Evolutionary conservation across 1,140 invertebrate genomes (phyloP), one percentile per base, ranked within the genome.

Genomic region (Mercenaria mercenaria): DNA sequence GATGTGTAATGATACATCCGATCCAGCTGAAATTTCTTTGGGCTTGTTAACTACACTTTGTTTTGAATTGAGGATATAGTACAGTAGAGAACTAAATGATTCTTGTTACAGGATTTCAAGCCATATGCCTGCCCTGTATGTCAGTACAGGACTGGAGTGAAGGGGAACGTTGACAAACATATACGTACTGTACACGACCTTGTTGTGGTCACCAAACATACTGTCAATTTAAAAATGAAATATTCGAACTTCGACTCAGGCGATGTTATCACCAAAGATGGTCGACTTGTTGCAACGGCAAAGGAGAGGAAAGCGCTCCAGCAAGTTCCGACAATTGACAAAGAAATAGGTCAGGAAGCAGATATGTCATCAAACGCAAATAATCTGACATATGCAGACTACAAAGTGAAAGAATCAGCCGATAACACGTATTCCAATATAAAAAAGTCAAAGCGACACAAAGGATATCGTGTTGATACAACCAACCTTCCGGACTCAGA

Each of bases 111-210:
- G 87, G 80, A 89, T 56, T 82, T 56, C n/a, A 88, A 89, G 80
- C 87, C 90, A 26, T 85, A 79, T 82, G 87, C 81, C 18, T 91
- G 86, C 59, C 82, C 59, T 29, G 61, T 81, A 15, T 88, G 86
- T 43, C 82, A 87, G n/a, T 84, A 89, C 74, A 77, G 76, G 67
- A 91, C 90, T 64, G 90, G 84, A 8, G 85, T 91, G n/a, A 87
- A 87, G 47, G 90, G 90, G 37, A 91, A 91, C 41, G 81, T 91
- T 0, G 81, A 85, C 64, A 88, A 91, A 85, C 90, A 91, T 56
- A 83, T 85, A 47, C 43, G 86, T 15, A 89, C 72, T 37, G 90
- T 91, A 11, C 90, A 89, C 50, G 69, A 89, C 37, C 67, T 89
- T 15, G 32, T 74, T 26, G 87, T 89, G 6, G 87, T 89, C 39